Evolutionary conservation across 1,140 invertebrate species (phyloP).

Genomic region (Phortica variegata): DNA sequence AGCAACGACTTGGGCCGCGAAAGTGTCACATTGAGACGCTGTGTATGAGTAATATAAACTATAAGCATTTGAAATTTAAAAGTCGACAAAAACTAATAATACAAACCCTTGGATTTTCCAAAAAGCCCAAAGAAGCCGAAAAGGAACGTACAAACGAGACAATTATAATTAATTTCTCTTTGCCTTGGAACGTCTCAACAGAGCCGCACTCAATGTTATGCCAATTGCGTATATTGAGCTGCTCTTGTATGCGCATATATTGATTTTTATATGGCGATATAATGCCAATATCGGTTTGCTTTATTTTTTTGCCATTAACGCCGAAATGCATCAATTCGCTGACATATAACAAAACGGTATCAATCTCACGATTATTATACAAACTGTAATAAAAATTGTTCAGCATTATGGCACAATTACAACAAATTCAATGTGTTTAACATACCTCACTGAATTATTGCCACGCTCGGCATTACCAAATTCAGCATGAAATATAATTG

Average conservation of each 20-base stretch:
- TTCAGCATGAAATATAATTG: conserved; percentile 68
- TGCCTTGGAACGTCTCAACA: conserved; percentile 84
- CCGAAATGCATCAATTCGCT: conserved; percentile 56
- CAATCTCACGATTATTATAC: conserved; percentile 62
- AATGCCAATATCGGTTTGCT: conserved; percentile 72
- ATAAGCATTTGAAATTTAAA: conserved; percentile 26
- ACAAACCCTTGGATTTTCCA: conserved; percentile 67
- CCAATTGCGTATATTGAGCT: conserved; percentile 39
- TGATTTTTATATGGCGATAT: conserved; percentile 81
- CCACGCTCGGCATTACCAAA: conserved; percentile 50
- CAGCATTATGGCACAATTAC: background rate
- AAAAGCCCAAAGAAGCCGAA: conserved; percentile 68
- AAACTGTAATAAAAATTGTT: conserved; percentile 23
- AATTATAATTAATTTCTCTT: conserved; percentile 78
- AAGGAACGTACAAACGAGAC: conserved; percentile 76
- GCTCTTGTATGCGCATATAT: conserved; percentile 61
- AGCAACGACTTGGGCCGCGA: conserved; percentile 77
- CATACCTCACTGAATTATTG: conserved; percentile 37
- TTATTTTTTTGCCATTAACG: conserved; percentile 57
- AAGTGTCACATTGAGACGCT: conserved; percentile 82
- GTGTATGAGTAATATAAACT: conserved; percentile 26
- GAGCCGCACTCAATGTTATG: conserved; percentile 71
- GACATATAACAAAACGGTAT: conserved; percentile 62
- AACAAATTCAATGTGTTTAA: too few relatives aligned
- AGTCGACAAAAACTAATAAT: background rate